phyloP scores from a whole-genome alignment of 2,113 vertebrate genomes.

The Mirounga angustirostris region DNA sequence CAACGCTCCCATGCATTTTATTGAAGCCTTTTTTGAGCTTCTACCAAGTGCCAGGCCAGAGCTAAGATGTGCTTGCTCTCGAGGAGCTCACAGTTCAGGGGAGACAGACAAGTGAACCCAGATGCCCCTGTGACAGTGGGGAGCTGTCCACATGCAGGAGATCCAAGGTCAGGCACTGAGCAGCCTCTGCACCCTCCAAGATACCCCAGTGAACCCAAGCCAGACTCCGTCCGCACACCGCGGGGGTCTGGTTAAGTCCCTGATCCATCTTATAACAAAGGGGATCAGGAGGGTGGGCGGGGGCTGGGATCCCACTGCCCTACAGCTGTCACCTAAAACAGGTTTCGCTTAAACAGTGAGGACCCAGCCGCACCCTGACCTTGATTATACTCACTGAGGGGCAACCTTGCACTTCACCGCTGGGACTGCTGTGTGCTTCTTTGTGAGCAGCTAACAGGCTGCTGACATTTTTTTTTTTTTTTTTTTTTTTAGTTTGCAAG shows the following conservation, averaged over 20 bases:
- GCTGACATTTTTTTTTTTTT: background rate
- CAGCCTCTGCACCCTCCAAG: background rate
- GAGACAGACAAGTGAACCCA: background rate
- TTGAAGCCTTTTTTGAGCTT: background rate
- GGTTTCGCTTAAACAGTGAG: background rate
- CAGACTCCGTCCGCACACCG: background rate
- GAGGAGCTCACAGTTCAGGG: background rate
- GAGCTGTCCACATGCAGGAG: background rate
- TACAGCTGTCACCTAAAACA: background rate
- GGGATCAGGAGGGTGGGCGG: background rate
- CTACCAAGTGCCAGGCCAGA: background rate
- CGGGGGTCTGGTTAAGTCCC: background rate
- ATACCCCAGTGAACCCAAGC: accelerated
- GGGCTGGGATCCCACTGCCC: background rate
- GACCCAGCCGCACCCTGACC: background rate
- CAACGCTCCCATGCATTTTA: background rate
- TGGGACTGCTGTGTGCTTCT: background rate
- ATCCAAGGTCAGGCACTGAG: background rate
- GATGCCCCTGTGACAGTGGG: background rate
- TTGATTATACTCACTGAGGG: background rate
- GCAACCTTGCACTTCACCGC: background rate
- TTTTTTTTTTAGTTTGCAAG: background rate
- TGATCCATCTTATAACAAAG: background rate
- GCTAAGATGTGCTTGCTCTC: background rate
- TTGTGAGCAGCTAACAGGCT: background rate